Percentiles rank a stretch among this genome's conserved stretches.
Evolutionary conservation across 2,797 vertebrate species (phyloP).

Genomic region (Rallus crepitans): DNA sequence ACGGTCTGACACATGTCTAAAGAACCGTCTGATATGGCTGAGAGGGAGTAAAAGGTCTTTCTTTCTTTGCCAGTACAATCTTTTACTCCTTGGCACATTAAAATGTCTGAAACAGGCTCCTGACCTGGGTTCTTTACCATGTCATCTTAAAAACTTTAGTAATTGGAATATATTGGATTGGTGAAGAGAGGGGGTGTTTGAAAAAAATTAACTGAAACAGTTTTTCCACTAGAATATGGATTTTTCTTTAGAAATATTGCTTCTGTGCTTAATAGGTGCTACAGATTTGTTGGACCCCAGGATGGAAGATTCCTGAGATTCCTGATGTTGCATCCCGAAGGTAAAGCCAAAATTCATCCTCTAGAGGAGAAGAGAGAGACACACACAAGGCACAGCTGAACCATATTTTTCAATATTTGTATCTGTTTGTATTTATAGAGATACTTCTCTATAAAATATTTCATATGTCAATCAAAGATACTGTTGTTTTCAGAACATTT

Average conservation of each 20-base stretch:
- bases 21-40: not conserved
- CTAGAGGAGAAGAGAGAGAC: not conserved
- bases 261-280: not conserved
- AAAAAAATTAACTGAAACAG: not conserved
- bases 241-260: not conserved
- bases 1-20: not conserved
- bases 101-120: not conserved
- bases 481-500: not conserved
- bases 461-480: not conserved
- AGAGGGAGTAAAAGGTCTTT: not conserved
- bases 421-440: not conserved
- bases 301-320: not conserved
- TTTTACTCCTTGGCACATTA: not conserved
- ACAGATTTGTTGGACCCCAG: not conserved
- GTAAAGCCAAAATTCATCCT: not conserved
- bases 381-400: not conserved
- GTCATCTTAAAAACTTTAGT: not conserved
- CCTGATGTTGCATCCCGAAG: not conserved
- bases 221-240: not conserved
- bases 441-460: not conserved
- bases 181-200: accelerated
- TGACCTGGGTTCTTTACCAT: not conserved
- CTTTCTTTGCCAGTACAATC: not conserved
- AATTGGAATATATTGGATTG: not conserved
- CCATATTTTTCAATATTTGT: not conserved